phyloP scores from a whole-genome alignment of 2,797 vertebrate species.

The Macroramphosus scolopax region DNA sequence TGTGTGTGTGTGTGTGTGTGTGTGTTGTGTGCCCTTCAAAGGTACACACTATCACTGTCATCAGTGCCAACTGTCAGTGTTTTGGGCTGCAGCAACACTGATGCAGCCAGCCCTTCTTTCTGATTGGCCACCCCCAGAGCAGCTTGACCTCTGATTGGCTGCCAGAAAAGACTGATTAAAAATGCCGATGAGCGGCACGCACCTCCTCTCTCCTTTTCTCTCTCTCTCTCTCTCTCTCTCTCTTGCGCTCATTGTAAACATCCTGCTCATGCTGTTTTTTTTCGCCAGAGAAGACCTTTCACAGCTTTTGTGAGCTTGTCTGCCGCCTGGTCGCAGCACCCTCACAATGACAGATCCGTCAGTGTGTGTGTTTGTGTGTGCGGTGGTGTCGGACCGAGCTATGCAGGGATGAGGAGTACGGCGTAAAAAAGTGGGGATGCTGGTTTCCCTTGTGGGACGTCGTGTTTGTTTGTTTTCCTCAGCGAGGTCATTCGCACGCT shows the following conservation, averaged over 20 bases:
- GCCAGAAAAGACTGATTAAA: constrained; percentile 66
- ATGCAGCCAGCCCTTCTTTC: constrained; percentile 41
- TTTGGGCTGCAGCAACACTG: constrained; percentile 58
- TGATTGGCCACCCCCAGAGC: constrained; percentile 67
- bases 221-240: constrained; percentile 27
- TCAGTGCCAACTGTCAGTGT: constrained; percentile 61
- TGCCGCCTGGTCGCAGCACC: too few relatives aligned
- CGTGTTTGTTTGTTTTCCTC: constrained; percentile 39
- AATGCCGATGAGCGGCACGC: constrained; percentile 72
- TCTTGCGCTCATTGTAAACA: constrained; percentile 64
- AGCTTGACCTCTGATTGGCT: constrained; percentile 79
- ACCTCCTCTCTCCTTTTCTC: constrained; percentile 26
- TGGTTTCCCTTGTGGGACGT: constrained; percentile 46
- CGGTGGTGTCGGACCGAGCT: constrained; percentile 13
- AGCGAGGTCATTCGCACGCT: constrained; percentile 38
- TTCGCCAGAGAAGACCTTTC: constrained; percentile 39
- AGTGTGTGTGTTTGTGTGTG: constrained; percentile 3
- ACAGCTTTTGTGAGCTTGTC: constrained; percentile 29
- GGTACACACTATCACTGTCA: constrained; percentile 33
- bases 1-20: constrained; percentile 20
- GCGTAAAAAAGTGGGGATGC: constrained; percentile 53
- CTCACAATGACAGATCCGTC: constrained; percentile 20
- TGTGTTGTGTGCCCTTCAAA: constrained; percentile 39
- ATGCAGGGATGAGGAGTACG: constrained; percentile 40
- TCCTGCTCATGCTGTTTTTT: constrained; percentile 48